These are phyloP conservation scores for Oncorhynchus kisutch DNA, from an alignment of 2,113 vertebrate genomes.

Conservation along the genomic window DNA sequence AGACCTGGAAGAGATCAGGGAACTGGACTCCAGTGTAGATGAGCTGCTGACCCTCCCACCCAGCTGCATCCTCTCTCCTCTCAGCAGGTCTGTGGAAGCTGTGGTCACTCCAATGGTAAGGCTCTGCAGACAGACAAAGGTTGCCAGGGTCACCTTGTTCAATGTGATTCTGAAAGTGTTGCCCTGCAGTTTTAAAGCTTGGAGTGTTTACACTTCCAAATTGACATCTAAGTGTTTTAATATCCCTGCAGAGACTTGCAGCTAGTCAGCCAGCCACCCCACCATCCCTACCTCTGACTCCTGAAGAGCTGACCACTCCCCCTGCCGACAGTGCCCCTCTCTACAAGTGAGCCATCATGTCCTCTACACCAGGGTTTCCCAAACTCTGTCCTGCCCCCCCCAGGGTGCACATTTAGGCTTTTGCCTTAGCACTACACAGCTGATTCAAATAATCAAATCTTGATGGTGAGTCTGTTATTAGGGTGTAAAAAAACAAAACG, in stretches of 20 bases:
- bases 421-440: too few species aligned
- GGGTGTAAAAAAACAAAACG: too few species aligned
- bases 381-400: too few species aligned
- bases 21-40: conserved; percentile 46
- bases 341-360: conserved; percentile 65
- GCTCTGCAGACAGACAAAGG: not conserved
- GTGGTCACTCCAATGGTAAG: conserved; percentile 76
- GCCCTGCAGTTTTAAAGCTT: too few species aligned
- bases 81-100: conserved; percentile 75
- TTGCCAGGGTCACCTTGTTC: too few species aligned
- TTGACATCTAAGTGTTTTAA: not conserved
- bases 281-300: conserved; percentile 37
- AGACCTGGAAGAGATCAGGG: conserved; percentile 22
- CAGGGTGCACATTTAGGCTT: too few species aligned
- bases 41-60: conserved; percentile 69
- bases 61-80: conserved; percentile 72
- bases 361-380: not conserved
- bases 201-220: too few species aligned
- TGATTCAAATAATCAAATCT: too few species aligned
- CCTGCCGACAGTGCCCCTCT: conserved; percentile 55
- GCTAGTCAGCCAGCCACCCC: conserved; percentile 35
- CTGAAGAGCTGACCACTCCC: conserved; percentile 25
- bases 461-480: too few species aligned
- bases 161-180: too few species aligned
- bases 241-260: conserved; percentile 42